Evolutionary conservation across 2,113 vertebrate species (phyloP), one percentile per base, ranked within the genome.

Genomic region (Scomber scombrus): DNA sequence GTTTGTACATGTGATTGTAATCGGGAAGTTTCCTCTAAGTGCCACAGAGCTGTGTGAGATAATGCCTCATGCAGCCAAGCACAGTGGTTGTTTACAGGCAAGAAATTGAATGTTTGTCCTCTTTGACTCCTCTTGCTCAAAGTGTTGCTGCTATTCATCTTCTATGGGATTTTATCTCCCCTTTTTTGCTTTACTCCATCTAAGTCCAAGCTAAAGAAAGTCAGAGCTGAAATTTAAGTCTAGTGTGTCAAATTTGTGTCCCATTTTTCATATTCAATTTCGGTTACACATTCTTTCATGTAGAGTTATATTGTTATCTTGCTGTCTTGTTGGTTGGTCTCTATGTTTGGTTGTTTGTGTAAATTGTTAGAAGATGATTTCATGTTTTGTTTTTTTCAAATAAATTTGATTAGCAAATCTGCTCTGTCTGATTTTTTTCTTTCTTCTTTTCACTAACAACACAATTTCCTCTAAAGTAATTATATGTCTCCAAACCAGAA

Each of bases 11-110:
- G 63, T 68, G 66, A 81, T 52, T 82, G 57, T 65, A 29, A 78
- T 51, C 76, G 81, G 63, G 77, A 85, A 63, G 51, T 80, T 26
- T 75, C 60, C 71, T 76, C 2, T 4, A 84, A 75, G 82, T 92
- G 87, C 83, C 76, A 69, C 84, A 67, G 47, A 75, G 71, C 71
- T 56, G 45, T 80, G 67, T 89, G 83, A 43, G 75, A 70, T 57
- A 10, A 52, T 16, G 63, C 26, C 57, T 85, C 31, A 18, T 45
- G 56, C 50, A 63, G 58, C 31, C 34, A 40, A 80, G 63, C 61
- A 18, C 49, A 55, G 78, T 81, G 49, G 68, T 80, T 87, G 91
- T 93, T 93, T 92, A 93, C 89, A 86, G 62, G 55, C 43, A 68
- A 71, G 2, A 76, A 43, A 68, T 54, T 75, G 80, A 89, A 85